Evolutionary conservation across 2,113 vertebrate genomes (phyloP), one percentile per base, ranked within the genome.

Genomic region (Cyphomyrus plagiostoma): DNA sequence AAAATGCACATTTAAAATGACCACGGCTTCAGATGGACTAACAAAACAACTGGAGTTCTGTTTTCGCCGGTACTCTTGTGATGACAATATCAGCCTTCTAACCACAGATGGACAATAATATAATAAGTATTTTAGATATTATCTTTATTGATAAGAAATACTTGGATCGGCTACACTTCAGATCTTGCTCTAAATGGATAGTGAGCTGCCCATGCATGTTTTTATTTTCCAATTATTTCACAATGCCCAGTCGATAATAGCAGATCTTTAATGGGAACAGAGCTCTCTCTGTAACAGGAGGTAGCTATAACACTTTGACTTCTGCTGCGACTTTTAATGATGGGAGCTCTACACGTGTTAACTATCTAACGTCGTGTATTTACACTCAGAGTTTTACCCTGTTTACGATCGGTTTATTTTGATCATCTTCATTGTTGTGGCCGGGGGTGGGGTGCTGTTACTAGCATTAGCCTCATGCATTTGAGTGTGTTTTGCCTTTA

Each of bases 221-320:
- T 80, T 42, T 42, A 80, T 80, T 80, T 80, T 3, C 15, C 74
- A 35, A 80, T 10, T 80, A 19, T 80, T 80, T 80, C 17, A 80
- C 35, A 42, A 80, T 19, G 74, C 74, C 19, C 74, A 15, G 74
- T 42, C 17, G 30, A 80, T 80, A 80, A 80, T 80, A 39, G 35
- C 35, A 19, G 74, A 42, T 80, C 4, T 42, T 39, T 19, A 80
- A 39, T 42, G 74, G 35, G 35, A 39, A 80, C 74, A 80, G 35
- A 42, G 74, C 74, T 80, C 4, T 13, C 66, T 39, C 74, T 39
- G 74, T 80, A 80, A 80, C 74, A 19, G 35, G 74, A 42, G 74
- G 74, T 42, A 80, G 74, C 74, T 80, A 70, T 70, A 80, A 80
- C 74, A 80, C 74, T 80, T 80, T 80, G 74, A 42, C 74, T 80